These are phyloP conservation scores for Crotophaga sulcirostris DNA, from an alignment of 2,113 vertebrate genomes.

Conservation along the genomic window DNA sequence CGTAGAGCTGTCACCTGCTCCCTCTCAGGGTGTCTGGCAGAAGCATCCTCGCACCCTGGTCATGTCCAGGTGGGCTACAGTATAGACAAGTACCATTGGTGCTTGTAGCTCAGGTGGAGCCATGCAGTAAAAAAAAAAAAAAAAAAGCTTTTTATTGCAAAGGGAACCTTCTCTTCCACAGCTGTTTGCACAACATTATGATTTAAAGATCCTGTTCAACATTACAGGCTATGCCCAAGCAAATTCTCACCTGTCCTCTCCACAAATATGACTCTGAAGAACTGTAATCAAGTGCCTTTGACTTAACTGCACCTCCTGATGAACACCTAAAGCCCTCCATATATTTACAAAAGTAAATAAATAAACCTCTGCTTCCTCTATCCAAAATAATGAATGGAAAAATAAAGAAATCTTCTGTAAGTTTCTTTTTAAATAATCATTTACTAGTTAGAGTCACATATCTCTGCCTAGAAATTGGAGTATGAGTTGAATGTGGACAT, in stretches of 20 bases:
- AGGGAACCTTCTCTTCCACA: background rate
- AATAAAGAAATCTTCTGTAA: background rate
- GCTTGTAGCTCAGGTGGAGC: background rate
- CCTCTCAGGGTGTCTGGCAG: background rate
- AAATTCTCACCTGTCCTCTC: background rate
- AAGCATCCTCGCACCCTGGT: background rate
- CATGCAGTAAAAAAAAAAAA: background rate
- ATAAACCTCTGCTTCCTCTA: rapidly evolving
- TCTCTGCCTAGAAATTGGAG: background rate
- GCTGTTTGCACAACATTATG: background rate
- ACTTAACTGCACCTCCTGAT: background rate
- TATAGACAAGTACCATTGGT: background rate
- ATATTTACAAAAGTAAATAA: background rate
- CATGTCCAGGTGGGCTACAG: rapidly evolving
- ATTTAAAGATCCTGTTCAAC: rapidly evolving
- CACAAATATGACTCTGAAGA: background rate
- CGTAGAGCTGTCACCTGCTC: rapidly evolving
- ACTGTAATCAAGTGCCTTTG: background rate
- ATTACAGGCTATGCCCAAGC: background rate
- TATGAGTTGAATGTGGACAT: rapidly evolving
- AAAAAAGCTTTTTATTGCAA: background rate
- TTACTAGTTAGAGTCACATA: background rate
- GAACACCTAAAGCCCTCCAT: background rate
- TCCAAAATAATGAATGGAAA: background rate
- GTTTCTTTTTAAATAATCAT: background rate